Conservation (phyloP, 37 sponge, comb jelly and placozoan genomes). For the Halichondria panicea region DNA sequence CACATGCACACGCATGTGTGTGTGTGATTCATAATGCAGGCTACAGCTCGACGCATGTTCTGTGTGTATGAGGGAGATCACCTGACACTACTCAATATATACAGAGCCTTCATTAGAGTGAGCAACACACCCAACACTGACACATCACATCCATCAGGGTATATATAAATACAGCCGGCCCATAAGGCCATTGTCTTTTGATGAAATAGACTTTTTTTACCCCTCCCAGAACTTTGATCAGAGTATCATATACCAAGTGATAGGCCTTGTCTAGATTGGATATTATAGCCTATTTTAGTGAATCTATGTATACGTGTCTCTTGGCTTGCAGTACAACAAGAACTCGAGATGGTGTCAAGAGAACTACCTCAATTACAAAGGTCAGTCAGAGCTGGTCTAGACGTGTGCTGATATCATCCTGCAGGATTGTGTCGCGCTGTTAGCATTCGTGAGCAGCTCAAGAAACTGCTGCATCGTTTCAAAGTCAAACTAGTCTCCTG, state of each 20-base stretch:
- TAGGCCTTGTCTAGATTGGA: no score
- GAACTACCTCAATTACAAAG: slow-evolving; percentile 80
- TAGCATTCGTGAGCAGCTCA: slow-evolving; percentile 80
- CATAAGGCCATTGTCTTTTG: no score
- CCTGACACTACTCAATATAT: slow-evolving; percentile 90
- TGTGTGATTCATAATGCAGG: slow-evolving; percentile 30
- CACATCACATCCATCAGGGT: not conserved
- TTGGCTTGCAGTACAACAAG: slow-evolving; percentile 49
- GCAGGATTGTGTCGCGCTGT: slow-evolving; percentile 74
- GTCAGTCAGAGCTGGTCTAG: slow-evolving; percentile 14
- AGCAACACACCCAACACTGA: not conserved
- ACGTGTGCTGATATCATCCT: not conserved
- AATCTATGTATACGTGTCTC: not conserved
- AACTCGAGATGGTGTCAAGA: slow-evolving; percentile 80
- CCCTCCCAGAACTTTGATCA: not conserved
- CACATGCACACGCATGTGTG: slow-evolving; percentile 6
- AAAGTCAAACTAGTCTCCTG: slow-evolving; percentile 67
- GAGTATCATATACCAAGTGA: no score
- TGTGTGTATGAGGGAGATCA: slow-evolving; percentile 92
- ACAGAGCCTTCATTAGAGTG: slow-evolving; percentile 78
- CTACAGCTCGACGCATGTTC: slow-evolving; percentile 63
- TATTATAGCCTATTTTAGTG: no score
- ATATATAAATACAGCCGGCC: not conserved
- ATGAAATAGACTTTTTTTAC: not conserved
- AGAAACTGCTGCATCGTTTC: slow-evolving; percentile 57